phyloP scores from a whole-genome alignment of 2,113 vertebrate species.

The Pholis gunnellus region DNA sequence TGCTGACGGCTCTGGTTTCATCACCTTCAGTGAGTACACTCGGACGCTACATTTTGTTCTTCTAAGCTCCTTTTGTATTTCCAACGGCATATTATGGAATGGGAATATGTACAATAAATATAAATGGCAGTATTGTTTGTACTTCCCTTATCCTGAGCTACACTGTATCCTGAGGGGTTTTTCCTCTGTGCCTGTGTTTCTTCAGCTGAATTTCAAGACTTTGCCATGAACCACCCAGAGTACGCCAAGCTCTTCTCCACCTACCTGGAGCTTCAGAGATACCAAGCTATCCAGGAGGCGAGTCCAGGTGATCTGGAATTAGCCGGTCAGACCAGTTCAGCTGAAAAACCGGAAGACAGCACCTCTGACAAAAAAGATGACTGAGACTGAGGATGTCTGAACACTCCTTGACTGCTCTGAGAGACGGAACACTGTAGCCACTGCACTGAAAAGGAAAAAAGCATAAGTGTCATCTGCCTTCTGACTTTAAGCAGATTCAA shows the following conservation, averaged over 20 bases:
- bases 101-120: not conserved
- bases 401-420: slow-evolving; percentile 12
- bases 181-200: slow-evolving; percentile 2
- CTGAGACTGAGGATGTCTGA: slow-evolving; percentile 73
- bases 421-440: slow-evolving; percentile 3
- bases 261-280: slow-evolving; percentile 94
- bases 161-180: not conserved
- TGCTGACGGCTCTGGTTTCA: slow-evolving; percentile 84
- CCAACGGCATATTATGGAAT: not conserved
- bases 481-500: slow-evolving; percentile 18
- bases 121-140: no score
- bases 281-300: slow-evolving; percentile 85
- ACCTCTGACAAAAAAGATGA: slow-evolving; percentile 96
- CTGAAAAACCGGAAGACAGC: slow-evolving; percentile 80
- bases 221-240: slow-evolving; percentile 91
- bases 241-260: slow-evolving; percentile 97
- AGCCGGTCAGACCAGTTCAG: slow-evolving; percentile 74
- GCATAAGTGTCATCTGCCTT: not conserved
- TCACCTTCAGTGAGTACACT: slow-evolving; percentile 91
- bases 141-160: not conserved
- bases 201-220: slow-evolving; percentile 91
- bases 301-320: slow-evolving; percentile 49
- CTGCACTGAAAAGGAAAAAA: slow-evolving; percentile 25
- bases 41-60: not conserved
- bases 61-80: not conserved